Conservation (phyloP, 2,888 invertebrate genomes). For the Mellilla xanthometata region DNA sequence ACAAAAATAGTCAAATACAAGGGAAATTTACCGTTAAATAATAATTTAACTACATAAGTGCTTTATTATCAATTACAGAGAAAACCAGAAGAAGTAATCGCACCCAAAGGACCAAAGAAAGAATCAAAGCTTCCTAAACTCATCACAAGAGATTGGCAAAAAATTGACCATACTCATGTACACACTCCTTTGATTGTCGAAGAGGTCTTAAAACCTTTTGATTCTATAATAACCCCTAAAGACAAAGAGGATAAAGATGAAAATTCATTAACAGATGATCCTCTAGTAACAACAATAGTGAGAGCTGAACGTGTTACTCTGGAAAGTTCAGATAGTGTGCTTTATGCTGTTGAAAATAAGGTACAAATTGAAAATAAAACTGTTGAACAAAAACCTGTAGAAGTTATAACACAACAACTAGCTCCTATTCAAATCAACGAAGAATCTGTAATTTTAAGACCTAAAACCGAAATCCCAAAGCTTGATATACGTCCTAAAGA, state of each 20-base stretch:
- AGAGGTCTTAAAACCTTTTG: constrained; percentile 44
- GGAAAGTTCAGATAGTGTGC: constrained; percentile 17
- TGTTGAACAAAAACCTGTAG: constrained; percentile 4
- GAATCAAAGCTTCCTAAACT: constrained; percentile 27
- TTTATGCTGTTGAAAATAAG: constrained; percentile 16
- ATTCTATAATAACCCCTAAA: constrained; percentile 18
- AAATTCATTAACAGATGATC: constrained; percentile 11
- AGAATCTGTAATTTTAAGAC: background rate
- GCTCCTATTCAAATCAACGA: too few relatives aligned
- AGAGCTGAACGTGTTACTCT: constrained; percentile 19
- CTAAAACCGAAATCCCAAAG: background rate
- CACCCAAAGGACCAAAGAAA: constrained; percentile 12
- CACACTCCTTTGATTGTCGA: constrained; percentile 53
- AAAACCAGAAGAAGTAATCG: constrained; percentile 25
- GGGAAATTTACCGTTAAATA: background rate
- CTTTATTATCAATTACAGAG: constrained; percentile 37
- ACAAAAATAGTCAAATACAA: background rate
- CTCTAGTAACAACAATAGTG: constrained; percentile 1
- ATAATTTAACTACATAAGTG: background rate
- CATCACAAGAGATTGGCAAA: constrained; percentile 23
- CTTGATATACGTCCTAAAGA: too few relatives aligned
- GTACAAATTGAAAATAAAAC: constrained; percentile 13
- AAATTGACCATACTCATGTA: constrained; percentile 18
- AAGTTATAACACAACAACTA: background rate
- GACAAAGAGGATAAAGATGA: constrained; percentile 16